phyloP scores from a whole-genome alignment of 2,888 invertebrate genomes.

The Andrena bucephala region DNA sequence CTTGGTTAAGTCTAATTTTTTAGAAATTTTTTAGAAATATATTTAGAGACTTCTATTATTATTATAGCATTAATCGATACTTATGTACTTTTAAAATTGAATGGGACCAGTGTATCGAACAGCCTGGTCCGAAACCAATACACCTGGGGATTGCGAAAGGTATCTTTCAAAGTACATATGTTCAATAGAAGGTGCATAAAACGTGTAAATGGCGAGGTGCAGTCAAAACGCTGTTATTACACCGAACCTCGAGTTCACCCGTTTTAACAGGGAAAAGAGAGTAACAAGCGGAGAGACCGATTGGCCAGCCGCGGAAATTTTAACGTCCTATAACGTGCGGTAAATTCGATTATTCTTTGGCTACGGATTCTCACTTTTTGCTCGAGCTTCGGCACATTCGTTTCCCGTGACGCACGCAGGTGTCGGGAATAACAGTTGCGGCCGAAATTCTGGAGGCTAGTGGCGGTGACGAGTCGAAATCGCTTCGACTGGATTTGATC shows the following conservation, averaged over 20 bases:
- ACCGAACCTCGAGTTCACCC: background rate
- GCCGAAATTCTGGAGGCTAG: constrained; percentile 17
- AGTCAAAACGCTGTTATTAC: background rate
- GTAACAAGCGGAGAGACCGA: constrained; percentile 49
- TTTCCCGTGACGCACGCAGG: constrained; percentile 40
- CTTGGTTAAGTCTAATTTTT: too few species aligned
- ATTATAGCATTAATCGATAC: too few species aligned
- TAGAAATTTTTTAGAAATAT: too few species aligned
- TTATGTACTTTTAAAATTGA: too few species aligned
- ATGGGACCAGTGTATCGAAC: too few species aligned
- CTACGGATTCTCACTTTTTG: constrained; percentile 70
- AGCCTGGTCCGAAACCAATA: too few species aligned
- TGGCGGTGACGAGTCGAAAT: too few species aligned
- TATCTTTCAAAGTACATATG: too few species aligned
- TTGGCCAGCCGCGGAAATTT: constrained; percentile 65
- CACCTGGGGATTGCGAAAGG: too few species aligned
- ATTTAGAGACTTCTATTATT: too few species aligned
- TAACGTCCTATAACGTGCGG: constrained; percentile 68
- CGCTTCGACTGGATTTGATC: constrained; percentile 18
- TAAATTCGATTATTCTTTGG: constrained; percentile 71
- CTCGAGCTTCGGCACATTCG: constrained; percentile 55
- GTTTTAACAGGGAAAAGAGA: constrained; percentile 37
- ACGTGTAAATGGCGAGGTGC: background rate
- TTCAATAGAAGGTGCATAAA: too few species aligned
- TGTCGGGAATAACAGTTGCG: background rate